These are phyloP conservation scores for Bradypodion ventrale DNA, from an alignment of 2,797 vertebrate species.

Conservation along the genomic window DNA sequence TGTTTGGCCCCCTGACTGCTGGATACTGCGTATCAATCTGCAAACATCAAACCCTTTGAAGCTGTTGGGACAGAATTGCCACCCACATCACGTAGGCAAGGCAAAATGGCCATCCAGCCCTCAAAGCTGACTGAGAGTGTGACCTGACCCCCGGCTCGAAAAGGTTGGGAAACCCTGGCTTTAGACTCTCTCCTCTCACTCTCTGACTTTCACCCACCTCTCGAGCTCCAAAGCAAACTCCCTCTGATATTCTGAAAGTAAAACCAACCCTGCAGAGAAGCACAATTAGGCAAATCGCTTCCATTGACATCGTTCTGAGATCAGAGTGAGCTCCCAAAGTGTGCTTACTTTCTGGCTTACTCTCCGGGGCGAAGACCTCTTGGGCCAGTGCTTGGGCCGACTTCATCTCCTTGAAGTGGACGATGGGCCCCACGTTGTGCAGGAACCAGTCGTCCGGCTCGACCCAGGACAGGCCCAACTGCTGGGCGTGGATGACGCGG, in stretches of 20 bases:
- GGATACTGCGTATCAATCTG: too few relatives aligned
- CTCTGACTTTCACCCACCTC: background rate
- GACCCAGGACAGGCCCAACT: conserved; percentile 81
- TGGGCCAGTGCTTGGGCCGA: conserved; percentile 45
- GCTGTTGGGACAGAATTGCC: too few relatives aligned
- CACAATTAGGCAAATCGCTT: background rate
- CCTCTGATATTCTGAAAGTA: background rate
- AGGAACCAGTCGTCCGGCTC: conserved; percentile 72
- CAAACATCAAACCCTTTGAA: too few relatives aligned
- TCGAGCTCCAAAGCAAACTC: background rate
- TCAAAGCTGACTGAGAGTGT: too few relatives aligned
- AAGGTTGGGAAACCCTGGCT: too few relatives aligned
- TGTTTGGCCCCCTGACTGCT: too few relatives aligned
- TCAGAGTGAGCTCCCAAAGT: background rate
- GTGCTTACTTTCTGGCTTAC: conserved; percentile 48
- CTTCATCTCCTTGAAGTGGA: conserved; percentile 42
- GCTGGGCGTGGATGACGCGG: conserved; percentile 77
- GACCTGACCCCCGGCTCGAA: too few relatives aligned
- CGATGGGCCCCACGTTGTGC: conserved; percentile 66
- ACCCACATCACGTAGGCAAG: too few relatives aligned
- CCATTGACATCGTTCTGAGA: background rate
- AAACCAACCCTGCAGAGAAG: background rate
- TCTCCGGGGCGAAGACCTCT: conserved; percentile 57
- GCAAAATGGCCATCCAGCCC: too few relatives aligned
- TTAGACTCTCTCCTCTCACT: background rate